Evolutionary conservation across 1,140 invertebrate species (phyloP).

Genomic region (Arion vulgaris): DNA sequence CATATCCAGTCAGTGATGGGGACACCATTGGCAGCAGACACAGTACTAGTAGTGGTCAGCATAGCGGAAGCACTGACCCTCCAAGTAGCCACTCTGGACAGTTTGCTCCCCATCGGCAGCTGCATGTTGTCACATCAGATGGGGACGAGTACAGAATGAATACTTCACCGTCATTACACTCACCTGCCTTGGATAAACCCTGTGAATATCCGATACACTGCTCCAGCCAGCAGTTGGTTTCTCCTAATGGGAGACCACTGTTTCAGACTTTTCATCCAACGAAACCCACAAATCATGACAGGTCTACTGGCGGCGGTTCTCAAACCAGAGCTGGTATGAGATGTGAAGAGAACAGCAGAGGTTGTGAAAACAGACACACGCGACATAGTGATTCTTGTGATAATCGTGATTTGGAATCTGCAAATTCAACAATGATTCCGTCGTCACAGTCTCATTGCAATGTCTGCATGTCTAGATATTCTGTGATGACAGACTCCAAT

Average conservation of each 20-base stretch:
- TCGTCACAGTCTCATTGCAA: neutral
- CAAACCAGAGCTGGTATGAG: neutral
- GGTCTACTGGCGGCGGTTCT: neutral
- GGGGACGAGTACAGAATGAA: conserved; percentile 5
- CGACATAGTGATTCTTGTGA: conserved; percentile 36
- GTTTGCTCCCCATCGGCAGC: neutral
- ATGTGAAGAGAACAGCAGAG: neutral
- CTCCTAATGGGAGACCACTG: conserved; percentile 5
- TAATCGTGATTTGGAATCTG: conserved; percentile 24
- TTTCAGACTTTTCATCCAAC: conserved; percentile 40
- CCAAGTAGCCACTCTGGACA: conserved; percentile 24
- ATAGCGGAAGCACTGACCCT: conserved; percentile 33
- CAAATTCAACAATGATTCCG: neutral
- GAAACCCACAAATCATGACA: conserved; percentile 32
- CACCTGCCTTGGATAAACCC: neutral
- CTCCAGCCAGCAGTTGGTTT: conserved; percentile 6
- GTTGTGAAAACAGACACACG: conserved; percentile 7
- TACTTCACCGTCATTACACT: neutral
- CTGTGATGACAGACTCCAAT: neutral
- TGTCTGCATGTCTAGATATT: neutral
- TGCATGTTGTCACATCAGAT: conserved; percentile 22
- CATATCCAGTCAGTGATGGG: conserved; percentile 62
- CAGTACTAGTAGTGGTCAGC: conserved; percentile 53
- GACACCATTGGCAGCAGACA: conserved; percentile 65
- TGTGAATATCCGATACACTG: neutral